Conservation (phyloP, 2,797 vertebrate species). For the Anniella stebbinsi region DNA sequence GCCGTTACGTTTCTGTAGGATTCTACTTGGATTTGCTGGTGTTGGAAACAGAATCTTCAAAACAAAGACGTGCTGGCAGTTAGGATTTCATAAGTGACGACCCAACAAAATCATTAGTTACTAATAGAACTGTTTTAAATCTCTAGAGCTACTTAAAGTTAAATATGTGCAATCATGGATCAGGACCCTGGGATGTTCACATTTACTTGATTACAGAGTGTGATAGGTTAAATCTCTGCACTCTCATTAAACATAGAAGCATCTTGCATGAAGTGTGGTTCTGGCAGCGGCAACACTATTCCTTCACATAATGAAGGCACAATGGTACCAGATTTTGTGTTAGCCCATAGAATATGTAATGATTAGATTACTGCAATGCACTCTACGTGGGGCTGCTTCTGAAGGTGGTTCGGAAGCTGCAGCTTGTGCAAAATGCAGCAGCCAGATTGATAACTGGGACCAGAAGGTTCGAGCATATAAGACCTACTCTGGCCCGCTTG, state of each 20-base stretch:
- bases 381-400: no score
- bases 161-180: no score
- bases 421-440: no score
- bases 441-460: no score
- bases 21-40: conserved; percentile 26
- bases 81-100: conserved; percentile 34
- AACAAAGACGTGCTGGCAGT: conserved; percentile 48
- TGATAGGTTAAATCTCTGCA: not conserved
- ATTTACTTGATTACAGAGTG: not conserved
- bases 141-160: not conserved
- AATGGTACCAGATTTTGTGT: not conserved
- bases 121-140: not conserved
- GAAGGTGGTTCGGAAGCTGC: no score
- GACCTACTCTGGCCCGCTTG: no score
- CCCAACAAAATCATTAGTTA: not conserved
- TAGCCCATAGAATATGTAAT: not conserved
- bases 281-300: not conserved
- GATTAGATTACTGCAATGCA: no score
- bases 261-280: not conserved
- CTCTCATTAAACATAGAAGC: not conserved
- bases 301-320: no score
- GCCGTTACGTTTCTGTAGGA: conserved; percentile 43
- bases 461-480: no score
- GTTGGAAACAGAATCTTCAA: conserved; percentile 51
- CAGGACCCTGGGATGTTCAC: not conserved